Base-by-base conservation (phyloP, 2,888 invertebrate genomes). In the Drosophila siamana region DNA sequence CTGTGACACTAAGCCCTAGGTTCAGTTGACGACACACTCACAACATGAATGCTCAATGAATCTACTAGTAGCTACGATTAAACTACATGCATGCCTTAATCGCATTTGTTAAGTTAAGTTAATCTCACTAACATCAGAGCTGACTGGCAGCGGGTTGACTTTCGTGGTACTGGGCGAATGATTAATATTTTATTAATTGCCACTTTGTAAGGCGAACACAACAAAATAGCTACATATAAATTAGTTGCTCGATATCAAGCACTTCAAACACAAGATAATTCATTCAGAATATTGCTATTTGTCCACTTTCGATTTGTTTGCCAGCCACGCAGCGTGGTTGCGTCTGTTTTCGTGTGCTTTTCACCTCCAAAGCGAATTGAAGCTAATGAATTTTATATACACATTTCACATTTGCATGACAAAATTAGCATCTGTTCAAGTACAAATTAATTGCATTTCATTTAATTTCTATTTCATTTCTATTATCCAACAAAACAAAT, bases 351-450 rank as follows among this genome's bases (percentile, higher is more conserved):
- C 15, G 19, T 22, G 24, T 22, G 26, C 9, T 16, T 30, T 15
- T 64, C 16, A 64, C 85, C 86, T 66, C 38, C 69, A 61, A 61
- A 52, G 11, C 56, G 36, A 80, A 78, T 70, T 76, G 64, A 13
- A 59, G 66, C 82, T 55, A 81, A 83, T 83, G 76, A 84, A 82
- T 86, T 78, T 47, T 50, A 22, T 51, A 59, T 47, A 24, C 30
- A 59, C 28, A 56, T 70, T 64, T 59, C 19, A 47, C 55, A 65
- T 68, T 63, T 55, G 64, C n/a, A 43, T 48, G 46, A 50, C 74
- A 84, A 55, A 70, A 81, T 86, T 86, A 72, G 79, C 87, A 84
- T 80, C 46, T 22, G 36, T 46, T 78, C 78, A 78, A 78, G 80
- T 65, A 41, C 78, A 48, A 52, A 74, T 69, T 56, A 71, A 78